These are phyloP conservation scores for Hystrix brachyura DNA, from an alignment of 2,113 vertebrate species.

Conservation along the genomic window DNA sequence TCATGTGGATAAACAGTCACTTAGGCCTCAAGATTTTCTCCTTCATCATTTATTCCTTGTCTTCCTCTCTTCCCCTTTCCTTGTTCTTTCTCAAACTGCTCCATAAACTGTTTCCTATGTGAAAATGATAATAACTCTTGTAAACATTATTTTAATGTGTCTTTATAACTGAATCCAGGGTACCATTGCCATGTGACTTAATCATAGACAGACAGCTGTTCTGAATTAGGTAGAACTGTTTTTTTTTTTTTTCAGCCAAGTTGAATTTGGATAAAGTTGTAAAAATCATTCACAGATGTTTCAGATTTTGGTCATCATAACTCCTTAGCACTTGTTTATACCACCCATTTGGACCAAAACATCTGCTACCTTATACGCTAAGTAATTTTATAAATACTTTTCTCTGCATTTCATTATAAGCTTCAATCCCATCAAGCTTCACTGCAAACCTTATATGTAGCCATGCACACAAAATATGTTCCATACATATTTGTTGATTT, in stretches of 20 bases:
- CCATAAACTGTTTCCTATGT: neutral
- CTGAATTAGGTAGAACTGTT: slow-evolving; percentile 41
- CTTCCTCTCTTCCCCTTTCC: neutral
- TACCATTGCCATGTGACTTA: slow-evolving; percentile 3
- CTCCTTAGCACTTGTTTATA: slow-evolving; percentile 62
- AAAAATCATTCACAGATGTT: slow-evolving; percentile 70
- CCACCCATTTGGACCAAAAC: slow-evolving; percentile 43
- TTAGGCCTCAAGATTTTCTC: neutral
- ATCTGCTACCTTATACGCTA: slow-evolving; percentile 58
- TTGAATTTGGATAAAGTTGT: slow-evolving; percentile 47
- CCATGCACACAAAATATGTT: neutral
- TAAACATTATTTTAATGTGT: neutral
- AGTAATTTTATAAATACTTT: slow-evolving; percentile 47
- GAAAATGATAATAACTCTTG: neutral
- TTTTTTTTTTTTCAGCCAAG: slow-evolving; percentile 29
- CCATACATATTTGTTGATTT: neutral
- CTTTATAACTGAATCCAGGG: neutral
- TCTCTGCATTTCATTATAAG: slow-evolving; percentile 54
- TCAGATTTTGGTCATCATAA: slow-evolving; percentile 55
- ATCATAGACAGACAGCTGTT: slow-evolving; percentile 49
- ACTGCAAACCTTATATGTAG: neutral
- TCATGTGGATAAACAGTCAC: neutral
- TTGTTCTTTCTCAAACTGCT: neutral
- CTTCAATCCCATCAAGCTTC: neutral
- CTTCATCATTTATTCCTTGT: neutral